phyloP scores from a whole-genome alignment of 1,140 invertebrate species.

The Cydia pomonella region DNA sequence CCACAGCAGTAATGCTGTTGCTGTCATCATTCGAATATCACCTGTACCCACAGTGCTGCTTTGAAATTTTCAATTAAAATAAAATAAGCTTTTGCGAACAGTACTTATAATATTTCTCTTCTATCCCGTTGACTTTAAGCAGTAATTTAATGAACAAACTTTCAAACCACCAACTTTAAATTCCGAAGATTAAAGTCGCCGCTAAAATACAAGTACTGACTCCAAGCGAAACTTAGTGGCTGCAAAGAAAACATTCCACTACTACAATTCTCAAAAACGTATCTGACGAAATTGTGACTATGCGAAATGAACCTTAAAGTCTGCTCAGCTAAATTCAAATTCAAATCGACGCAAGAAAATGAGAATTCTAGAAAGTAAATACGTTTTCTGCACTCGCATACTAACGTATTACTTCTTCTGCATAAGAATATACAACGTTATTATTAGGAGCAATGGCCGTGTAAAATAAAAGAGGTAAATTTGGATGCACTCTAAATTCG shows the following conservation, averaged over 20 bases:
- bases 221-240: constrained; percentile 28
- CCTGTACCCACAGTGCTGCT: no score
- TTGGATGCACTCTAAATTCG: background rate
- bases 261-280: background rate
- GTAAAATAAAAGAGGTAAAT: background rate
- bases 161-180: constrained; percentile 25
- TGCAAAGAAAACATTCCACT: constrained; percentile 10
- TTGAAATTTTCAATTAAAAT: background rate
- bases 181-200: constrained; percentile 30
- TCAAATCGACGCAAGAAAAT: background rate
- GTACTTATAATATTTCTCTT: constrained; percentile 10
- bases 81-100: constrained; percentile 1
- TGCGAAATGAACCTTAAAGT: background rate
- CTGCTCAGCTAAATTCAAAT: background rate
- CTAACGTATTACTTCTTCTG: background rate
- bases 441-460: background rate
- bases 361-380: background rate
- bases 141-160: constrained; percentile 25
- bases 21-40: no score
- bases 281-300: background rate
- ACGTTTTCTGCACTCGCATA: background rate
- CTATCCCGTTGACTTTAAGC: constrained; percentile 20
- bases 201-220: constrained; percentile 29
- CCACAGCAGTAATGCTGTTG: no score
- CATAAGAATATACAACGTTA: background rate